Conservation (phyloP, 2,888 invertebrate genomes). For the Tortrix viridana region DNA sequence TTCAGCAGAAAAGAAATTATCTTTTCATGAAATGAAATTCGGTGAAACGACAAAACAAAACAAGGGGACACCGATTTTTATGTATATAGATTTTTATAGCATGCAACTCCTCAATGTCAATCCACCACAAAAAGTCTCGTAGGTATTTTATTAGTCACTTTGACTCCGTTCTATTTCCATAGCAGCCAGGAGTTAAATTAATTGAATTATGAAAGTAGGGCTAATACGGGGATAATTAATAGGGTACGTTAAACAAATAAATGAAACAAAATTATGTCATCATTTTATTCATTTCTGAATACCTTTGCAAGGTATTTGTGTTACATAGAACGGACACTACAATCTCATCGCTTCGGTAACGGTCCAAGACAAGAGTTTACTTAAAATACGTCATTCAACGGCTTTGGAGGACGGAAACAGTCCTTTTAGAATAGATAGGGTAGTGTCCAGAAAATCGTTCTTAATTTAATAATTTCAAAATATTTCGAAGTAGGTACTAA, state of each 20-base stretch:
- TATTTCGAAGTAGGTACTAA: slow-evolving; percentile 72
- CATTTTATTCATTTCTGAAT: slow-evolving; percentile 75
- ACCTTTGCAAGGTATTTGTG: slow-evolving; percentile 77
- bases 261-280: slow-evolving; percentile 45
- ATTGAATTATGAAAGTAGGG: no score
- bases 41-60: no score
- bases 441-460: slow-evolving; percentile 72
- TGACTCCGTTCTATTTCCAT: no score
- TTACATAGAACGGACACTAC: slow-evolving; percentile 71
- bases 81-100: no score
- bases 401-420: slow-evolving; percentile 74
- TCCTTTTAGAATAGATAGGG: slow-evolving; percentile 65
- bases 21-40: no score
- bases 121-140: neutral
- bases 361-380: slow-evolving; percentile 49
- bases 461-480: slow-evolving; percentile 78
- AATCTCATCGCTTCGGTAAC: slow-evolving; percentile 58
- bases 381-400: slow-evolving; percentile 53
- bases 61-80: no score
- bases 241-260: neutral
- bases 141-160: no score
- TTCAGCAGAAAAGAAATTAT: no score
- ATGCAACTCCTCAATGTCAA: no score
- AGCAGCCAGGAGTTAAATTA: no score
- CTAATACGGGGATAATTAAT: no score